These are phyloP conservation scores for Nyctibius bracteatus DNA, from an alignment of 2,113 vertebrate species.

Conservation along the genomic window DNA sequence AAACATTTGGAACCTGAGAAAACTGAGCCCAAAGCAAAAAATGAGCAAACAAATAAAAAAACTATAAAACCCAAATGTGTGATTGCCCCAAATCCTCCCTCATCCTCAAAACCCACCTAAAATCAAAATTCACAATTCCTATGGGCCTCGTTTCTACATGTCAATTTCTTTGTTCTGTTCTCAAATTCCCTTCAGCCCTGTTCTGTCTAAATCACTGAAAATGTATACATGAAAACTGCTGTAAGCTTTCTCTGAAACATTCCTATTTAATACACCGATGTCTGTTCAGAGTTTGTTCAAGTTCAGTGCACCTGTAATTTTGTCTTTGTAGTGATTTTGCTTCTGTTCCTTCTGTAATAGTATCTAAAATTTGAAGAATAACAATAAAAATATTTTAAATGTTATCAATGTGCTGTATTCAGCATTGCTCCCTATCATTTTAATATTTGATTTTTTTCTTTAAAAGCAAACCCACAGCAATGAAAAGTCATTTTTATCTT, in stretches of 20 bases:
- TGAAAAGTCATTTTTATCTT: background rate
- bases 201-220: background rate
- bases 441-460: background rate
- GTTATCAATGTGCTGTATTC: background rate
- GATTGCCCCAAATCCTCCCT: rapidly evolving
- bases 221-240: background rate
- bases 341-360: background rate
- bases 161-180: background rate
- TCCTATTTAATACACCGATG: background rate
- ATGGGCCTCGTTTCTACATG: background rate
- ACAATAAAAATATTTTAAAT: background rate
- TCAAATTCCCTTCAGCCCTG: background rate
- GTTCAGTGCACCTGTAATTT: background rate
- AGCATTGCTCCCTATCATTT: background rate
- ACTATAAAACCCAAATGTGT: background rate
- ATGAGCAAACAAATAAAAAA: background rate
- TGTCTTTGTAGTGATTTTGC: background rate
- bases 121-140: background rate
- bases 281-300: background rate
- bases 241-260: background rate
- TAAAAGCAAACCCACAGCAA: background rate
- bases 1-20: background rate
- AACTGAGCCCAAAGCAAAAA: background rate
- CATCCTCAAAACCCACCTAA: background rate
- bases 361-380: background rate